Evolutionary conservation across 2,797 vertebrate genomes (phyloP).

Genomic region (Chiroxiphia lanceolata): DNA sequence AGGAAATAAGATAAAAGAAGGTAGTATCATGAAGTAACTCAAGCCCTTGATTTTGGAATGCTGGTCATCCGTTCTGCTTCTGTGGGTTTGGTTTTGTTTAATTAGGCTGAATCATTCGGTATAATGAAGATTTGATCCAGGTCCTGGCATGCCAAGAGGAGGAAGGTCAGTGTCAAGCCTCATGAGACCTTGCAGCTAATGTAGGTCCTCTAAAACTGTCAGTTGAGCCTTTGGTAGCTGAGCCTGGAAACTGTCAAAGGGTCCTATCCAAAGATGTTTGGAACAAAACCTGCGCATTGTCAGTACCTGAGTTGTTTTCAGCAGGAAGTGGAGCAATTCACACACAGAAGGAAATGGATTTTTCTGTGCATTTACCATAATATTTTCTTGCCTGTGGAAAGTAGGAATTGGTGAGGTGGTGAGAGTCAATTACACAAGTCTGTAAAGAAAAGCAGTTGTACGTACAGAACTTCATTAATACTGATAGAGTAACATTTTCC

Average conservation of each 20-base stretch:
- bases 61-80: background rate
- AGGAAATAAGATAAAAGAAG: background rate
- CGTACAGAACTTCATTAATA: background rate
- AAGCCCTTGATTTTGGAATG: background rate
- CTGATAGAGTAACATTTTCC: background rate
- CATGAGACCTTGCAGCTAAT: background rate
- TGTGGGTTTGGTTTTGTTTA: background rate
- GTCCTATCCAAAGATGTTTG: background rate
- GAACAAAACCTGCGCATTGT: background rate
- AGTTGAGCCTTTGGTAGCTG: background rate
- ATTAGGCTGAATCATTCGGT: background rate
- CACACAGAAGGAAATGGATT: background rate
- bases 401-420: background rate
- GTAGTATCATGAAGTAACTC: background rate
- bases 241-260: background rate
- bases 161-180: constrained; percentile 8
- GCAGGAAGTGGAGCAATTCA: background rate
- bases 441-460: background rate
- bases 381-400: background rate
- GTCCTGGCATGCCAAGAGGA: background rate
- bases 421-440: background rate
- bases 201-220: background rate
- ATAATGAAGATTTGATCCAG: background rate
- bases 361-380: background rate
- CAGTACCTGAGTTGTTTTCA: background rate